phyloP scores from a whole-genome alignment of 2,888 invertebrate species.

The Hyppa rectilinea region DNA sequence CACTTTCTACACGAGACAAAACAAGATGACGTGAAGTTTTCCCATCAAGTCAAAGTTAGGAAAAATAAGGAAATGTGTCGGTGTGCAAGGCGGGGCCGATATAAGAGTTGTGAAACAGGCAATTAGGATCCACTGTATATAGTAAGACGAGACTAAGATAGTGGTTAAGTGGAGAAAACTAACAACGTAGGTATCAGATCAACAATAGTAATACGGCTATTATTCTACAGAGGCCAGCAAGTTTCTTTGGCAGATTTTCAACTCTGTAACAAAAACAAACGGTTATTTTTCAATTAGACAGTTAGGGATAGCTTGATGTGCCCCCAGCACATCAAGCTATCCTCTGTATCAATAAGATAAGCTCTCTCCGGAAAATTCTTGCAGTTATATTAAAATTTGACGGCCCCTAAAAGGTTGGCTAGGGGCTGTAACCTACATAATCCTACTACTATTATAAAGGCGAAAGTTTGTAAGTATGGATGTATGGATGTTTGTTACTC shows the following conservation, averaged over 20 bases:
- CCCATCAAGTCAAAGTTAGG: conserved; percentile 47
- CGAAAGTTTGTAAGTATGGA: too few relatives aligned
- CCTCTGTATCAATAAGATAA: too few relatives aligned
- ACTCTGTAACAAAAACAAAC: too few relatives aligned
- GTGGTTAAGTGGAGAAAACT: not conserved
- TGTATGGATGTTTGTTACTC: too few relatives aligned
- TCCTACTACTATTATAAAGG: too few relatives aligned
- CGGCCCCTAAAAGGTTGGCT: conserved; percentile 23
- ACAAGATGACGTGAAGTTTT: conserved; percentile 47
- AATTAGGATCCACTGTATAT: conserved; percentile 23
- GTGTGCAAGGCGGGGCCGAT: conserved; percentile 16
- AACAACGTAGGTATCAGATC: too few relatives aligned
- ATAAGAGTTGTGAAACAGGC: conserved; percentile 23
- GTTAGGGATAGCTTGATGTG: too few relatives aligned
- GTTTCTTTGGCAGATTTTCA: too few relatives aligned
- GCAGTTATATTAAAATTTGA: conserved; percentile 36
- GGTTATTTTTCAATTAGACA: too few relatives aligned
- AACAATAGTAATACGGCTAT: too few relatives aligned
- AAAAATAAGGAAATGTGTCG: conserved; percentile 22
- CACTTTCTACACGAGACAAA: conserved; percentile 11
- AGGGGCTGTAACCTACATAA: not conserved
- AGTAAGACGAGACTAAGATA: conserved; percentile 3
- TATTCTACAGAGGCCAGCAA: too few relatives aligned
- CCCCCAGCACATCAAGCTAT: too few relatives aligned
- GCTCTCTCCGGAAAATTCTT: conserved; percentile 16